Conservation (phyloP, 2,797 vertebrate genomes). For the Micromesistius poutassou region DNA sequence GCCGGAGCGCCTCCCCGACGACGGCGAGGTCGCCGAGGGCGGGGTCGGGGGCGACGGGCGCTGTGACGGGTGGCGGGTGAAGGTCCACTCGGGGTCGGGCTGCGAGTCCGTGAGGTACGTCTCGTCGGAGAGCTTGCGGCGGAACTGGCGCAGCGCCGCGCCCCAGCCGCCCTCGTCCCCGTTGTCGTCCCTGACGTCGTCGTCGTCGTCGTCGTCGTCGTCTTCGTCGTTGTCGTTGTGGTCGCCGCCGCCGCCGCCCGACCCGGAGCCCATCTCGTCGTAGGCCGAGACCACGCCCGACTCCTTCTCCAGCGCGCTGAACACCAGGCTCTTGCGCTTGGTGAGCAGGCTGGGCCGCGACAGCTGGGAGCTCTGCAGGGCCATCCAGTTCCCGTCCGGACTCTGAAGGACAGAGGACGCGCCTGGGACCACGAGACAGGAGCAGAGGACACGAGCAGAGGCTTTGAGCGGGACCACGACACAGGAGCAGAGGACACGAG, state of each 20-base stretch:
- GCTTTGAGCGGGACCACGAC: too few relatives aligned
- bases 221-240: background rate
- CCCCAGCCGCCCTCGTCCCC: constrained; percentile 71
- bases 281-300: constrained; percentile 87
- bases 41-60: background rate
- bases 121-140: constrained; percentile 69
- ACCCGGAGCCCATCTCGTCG: constrained; percentile 89
- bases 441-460: too few relatives aligned
- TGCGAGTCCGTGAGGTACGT: constrained; percentile 77
- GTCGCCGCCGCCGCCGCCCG: constrained; percentile 77
- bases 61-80: constrained; percentile 63
- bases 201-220: background rate
- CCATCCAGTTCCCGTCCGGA: constrained; percentile 93
- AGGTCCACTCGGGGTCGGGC: constrained; percentile 76
- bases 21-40: constrained; percentile 74
- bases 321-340: constrained; percentile 88
- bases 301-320: constrained; percentile 84
- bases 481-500: too few relatives aligned
- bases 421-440: constrained; percentile 55
- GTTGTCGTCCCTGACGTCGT: constrained; percentile 33
- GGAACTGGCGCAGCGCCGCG: constrained; percentile 63
- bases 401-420: constrained; percentile 84
- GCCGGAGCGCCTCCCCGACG: constrained; percentile 81
- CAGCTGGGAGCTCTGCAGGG: constrained; percentile 79
- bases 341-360: constrained; percentile 83